phyloP scores from a whole-genome alignment of 2,888 invertebrate genomes.

The Acrobasis consociella region DNA sequence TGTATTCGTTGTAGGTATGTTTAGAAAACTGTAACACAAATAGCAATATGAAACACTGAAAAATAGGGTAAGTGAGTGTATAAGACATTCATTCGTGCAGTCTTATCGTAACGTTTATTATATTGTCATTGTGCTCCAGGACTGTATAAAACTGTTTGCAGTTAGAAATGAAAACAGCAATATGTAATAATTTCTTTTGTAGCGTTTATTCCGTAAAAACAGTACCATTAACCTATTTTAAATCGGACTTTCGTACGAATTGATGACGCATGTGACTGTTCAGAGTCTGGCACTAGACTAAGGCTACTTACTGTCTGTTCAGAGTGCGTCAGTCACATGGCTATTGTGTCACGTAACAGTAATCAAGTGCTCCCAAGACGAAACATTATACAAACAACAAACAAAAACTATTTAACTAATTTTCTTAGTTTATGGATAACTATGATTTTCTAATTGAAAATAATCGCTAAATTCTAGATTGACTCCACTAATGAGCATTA shows the following conservation, averaged over 20 bases:
- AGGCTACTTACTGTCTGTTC: conserved; percentile 54
- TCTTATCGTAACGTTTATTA: background rate
- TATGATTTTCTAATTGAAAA: no score
- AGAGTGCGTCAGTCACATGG: conserved; percentile 49
- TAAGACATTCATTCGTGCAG: background rate
- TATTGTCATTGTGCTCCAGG: conserved; percentile 2
- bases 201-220: conserved; percentile 63
- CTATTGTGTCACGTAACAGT: conserved; percentile 24
- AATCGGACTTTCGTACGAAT: conserved; percentile 69
- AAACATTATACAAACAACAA: no score
- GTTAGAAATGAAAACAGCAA: conserved; percentile 44
- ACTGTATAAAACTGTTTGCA: conserved; percentile 23
- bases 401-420: no score
- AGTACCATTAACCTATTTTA: conserved; percentile 72
- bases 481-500: no score
- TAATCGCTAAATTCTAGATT: no score
- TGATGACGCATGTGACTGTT: conserved; percentile 58
- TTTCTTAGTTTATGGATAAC: no score
- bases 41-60: background rate
- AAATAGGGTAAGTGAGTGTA: background rate
- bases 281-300: conserved; percentile 62
- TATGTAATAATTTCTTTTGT: conserved; percentile 50
- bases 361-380: background rate
- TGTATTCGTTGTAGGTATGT: no score
- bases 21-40: background rate